Conservation (phyloP, 1,140 invertebrate genomes). For the Lineus longissimus region DNA sequence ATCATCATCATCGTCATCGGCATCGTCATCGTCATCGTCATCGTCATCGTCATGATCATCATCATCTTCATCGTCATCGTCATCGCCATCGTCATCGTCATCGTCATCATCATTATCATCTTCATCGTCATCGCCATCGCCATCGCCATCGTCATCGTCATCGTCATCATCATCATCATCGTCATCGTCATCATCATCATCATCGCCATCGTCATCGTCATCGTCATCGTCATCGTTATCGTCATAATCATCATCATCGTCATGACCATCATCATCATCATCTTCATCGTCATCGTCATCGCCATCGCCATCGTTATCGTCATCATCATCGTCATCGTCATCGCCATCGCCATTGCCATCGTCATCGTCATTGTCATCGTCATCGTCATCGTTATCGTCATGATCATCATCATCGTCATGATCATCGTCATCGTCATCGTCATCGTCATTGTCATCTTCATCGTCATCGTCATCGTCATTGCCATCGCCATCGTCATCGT, state of each 20-base stretch:
- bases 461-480: constrained; percentile 1
- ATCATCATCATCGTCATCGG: no score
- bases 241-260: no score
- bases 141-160: constrained; percentile 2
- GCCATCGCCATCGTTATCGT: constrained; percentile 1
- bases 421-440: no score
- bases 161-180: constrained; percentile 1
- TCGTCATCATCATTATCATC: constrained; percentile 1
- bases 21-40: no score
- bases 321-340: constrained; percentile 1
- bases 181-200: constrained; percentile 2
- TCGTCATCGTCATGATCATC: no score
- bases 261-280: no score
- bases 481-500: constrained; percentile 1
- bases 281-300: background rate
- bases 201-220: constrained; percentile 1
- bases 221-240: no score
- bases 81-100: constrained; percentile 1
- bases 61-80: constrained; percentile 1
- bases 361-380: constrained; percentile 1
- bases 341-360: constrained; percentile 1
- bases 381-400: no score
- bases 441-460: background rate
- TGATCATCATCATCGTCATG: no score
- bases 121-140: background rate